Conservation (phyloP, 53 echinoderm and acorn worm species). For the Henricia sp. region DNA sequence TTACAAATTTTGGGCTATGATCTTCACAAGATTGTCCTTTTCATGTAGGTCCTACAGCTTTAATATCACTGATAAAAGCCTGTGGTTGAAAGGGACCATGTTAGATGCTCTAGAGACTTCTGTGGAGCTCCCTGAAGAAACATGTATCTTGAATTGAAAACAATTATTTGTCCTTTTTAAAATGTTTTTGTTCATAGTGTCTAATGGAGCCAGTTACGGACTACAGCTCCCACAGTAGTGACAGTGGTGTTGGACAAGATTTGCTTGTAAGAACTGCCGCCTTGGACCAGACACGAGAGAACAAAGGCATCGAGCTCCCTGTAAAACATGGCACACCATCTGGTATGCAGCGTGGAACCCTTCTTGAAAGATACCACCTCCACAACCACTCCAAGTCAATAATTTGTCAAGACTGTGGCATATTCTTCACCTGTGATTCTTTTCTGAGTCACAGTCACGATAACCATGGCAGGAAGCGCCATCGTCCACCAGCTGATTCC, state of each 20-base stretch:
- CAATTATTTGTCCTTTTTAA: no score
- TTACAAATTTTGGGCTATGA: no score
- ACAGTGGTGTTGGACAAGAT: slow-evolving; percentile 41
- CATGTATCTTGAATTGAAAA: no score
- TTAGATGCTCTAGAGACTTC: no score
- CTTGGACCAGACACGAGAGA: background rate
- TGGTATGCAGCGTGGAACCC: slow-evolving; percentile 73
- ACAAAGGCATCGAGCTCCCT: slow-evolving; percentile 58
- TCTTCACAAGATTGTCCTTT: no score
- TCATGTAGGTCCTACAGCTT: no score
- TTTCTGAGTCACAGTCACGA: slow-evolving; percentile 83
- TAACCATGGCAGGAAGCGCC: slow-evolving; percentile 67
- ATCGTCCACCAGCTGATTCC: slow-evolving; percentile 49
- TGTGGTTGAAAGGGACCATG: no score
- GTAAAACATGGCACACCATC: slow-evolving; percentile 65
- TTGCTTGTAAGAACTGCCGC: background rate
- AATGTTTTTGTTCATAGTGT: no score
- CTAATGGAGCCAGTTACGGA: background rate
- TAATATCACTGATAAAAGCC: no score
- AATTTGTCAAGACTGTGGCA: slow-evolving; percentile 80
- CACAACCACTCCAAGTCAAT: slow-evolving; percentile 77
- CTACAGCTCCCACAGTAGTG: slow-evolving; percentile 30
- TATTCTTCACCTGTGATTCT: slow-evolving; percentile 74
- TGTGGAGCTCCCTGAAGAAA: no score
- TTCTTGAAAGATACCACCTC: slow-evolving; percentile 69